Base-by-base conservation (phyloP, 2,113 vertebrate genomes). In the Anguilla rostrata region DNA sequence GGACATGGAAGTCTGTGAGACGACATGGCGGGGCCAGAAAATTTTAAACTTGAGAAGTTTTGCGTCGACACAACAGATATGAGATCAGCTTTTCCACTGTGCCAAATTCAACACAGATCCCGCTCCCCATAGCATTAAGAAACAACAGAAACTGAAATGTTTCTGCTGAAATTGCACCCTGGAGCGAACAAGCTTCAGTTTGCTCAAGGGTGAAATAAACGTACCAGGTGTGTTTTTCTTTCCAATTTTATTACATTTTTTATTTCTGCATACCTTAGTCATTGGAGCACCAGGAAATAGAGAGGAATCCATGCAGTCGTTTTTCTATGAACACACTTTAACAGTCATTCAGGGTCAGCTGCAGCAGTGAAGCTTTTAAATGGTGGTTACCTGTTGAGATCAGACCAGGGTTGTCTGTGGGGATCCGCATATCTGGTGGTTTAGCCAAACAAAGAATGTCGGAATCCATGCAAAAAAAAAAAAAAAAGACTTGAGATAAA, bases 231-330 rank as follows among this genome's bases (percentile, higher is more conserved):
- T 85, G 84, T 79, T 39, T 16, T 66, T 66, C 60, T 26, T 66
- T 66, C 60, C 3, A 26, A 22, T 53, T 53, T 53, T 2, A 53
- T 53, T 7, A 14, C 12, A 4, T 39, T 46, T 46, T 22, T 66
- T 60, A 56, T 86, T 82, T 39, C 26, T 22, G 29, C 75, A 82
- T 86, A 71, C 85, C 39, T 49, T 71, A 86, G 85, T 22, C 16
- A 26, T 86, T 86, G 63, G 53, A 34, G 39, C 60, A 66, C n/a
- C 20, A 39, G 40, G 2, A 39, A 40, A 43, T 41, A 53, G 26
- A 15, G 15, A 1, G 40, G 16, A 56, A 20, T 79, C 46, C 18
- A 43, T 43, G 71, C 9, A 20, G 84, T 56, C 18, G 12, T 34
- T 56, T 57, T 57, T 56, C 71, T 49, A 14, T 85, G 34, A 56